Evolutionary conservation across 2,797 vertebrate species (phyloP).

Genomic region (Mionectes olivaceus): DNA sequence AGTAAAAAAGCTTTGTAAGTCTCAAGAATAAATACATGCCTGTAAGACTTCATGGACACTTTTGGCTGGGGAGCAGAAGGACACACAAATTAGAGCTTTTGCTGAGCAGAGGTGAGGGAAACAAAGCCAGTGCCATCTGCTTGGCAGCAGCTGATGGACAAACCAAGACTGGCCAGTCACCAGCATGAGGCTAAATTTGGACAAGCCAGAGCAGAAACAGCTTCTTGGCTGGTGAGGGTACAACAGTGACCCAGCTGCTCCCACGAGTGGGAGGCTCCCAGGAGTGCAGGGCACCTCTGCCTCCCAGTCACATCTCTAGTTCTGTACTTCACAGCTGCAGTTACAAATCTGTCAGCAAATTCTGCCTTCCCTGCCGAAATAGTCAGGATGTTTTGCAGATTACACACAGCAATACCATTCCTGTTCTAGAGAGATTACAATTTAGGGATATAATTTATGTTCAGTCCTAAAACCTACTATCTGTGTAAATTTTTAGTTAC

Average conservation of each 20-base stretch:
- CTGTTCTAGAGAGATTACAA: neutral
- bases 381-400: neutral
- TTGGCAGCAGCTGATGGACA: neutral
- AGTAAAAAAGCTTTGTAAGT: neutral
- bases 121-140: neutral
- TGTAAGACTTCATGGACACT: neutral
- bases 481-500: neutral
- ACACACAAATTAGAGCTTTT: neutral
- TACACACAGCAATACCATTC: neutral
- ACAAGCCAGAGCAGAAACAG: neutral
- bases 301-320: neutral
- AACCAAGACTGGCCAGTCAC: neutral
- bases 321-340: neutral
- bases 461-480: neutral
- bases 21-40: neutral
- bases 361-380: neutral
- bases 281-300: neutral
- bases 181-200: neutral
- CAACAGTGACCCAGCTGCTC: neutral
- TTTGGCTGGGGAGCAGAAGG: neutral
- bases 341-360: neutral
- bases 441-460: neutral
- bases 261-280: neutral
- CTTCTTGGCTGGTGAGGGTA: neutral
- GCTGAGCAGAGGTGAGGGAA: conserved; percentile 23